Evolutionary conservation across 2,113 vertebrate species (phyloP).

Genomic region (Nerophis ophidion): DNA sequence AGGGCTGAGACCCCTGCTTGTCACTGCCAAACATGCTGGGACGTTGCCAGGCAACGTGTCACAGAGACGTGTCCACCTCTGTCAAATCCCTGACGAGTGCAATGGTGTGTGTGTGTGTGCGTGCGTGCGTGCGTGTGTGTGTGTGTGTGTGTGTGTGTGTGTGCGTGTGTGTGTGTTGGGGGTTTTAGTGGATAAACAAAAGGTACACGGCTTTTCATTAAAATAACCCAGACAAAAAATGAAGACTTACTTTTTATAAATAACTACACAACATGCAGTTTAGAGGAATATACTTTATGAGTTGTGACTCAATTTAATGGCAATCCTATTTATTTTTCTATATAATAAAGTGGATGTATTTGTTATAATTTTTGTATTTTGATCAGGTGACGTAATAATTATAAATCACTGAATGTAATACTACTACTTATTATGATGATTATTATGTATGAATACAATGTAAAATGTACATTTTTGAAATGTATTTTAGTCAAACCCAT

Average conservation of each 20-base stretch:
- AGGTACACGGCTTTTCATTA: constrained; percentile 36
- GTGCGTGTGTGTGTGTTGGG: constrained; percentile 13
- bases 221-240: constrained; percentile 46
- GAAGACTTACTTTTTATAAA: constrained; percentile 25
- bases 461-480: too few relatives aligned
- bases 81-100: constrained; percentile 36
- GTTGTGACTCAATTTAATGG: neutral
- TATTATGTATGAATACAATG: too few relatives aligned
- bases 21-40: constrained; percentile 56
- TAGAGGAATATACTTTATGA: constrained; percentile 1
- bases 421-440: too few relatives aligned
- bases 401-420: too few relatives aligned
- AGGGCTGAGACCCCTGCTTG: constrained; percentile 58
- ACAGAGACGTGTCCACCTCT: constrained; percentile 35
- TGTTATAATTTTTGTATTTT: neutral
- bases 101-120: constrained; percentile 8
- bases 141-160: constrained; percentile 12
- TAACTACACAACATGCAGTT: constrained; percentile 13
- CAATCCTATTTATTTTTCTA: neutral
- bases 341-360: neutral
- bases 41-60: constrained; percentile 64
- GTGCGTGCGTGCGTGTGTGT: constrained; percentile 15
- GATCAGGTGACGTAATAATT: neutral
- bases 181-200: constrained; percentile 23
- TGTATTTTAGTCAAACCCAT: too few relatives aligned